phyloP scores from a whole-genome alignment of 2,113 vertebrate genomes.

The Etheostoma cragini region DNA sequence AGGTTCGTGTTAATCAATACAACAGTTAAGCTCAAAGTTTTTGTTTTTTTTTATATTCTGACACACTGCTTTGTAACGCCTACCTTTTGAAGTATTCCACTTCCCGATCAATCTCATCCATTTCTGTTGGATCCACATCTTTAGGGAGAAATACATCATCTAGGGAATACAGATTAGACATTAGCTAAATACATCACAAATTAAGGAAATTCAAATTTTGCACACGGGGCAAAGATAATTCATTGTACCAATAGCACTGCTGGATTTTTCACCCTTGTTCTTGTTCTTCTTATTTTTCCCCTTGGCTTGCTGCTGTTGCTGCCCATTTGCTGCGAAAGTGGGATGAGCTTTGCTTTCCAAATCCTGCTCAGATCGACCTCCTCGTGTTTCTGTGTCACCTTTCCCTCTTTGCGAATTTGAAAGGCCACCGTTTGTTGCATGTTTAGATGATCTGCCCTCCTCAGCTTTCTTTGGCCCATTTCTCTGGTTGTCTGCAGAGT shows the following conservation, averaged over 20 bases:
- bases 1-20: neutral
- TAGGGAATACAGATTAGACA: constrained; percentile 56
- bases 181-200: constrained; percentile 4
- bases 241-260: constrained; percentile 88
- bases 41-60: neutral
- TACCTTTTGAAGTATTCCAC: constrained; percentile 99
- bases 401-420: constrained; percentile 80
- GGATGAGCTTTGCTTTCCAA: constrained; percentile 69
- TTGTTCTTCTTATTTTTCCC: constrained; percentile 93
- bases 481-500: constrained; percentile 69
- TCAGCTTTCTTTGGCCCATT: constrained; percentile 77
- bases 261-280: constrained; percentile 92
- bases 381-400: constrained; percentile 78
- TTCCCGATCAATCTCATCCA: constrained; percentile 98
- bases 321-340: constrained; percentile 74
- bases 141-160: constrained; percentile 99
- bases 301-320: constrained; percentile 89
- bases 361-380: constrained; percentile 73
- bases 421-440: constrained; percentile 67
- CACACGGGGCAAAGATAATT: neutral
- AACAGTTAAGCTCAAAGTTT: neutral
- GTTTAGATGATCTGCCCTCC: constrained; percentile 75
- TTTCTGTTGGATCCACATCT: constrained; percentile 93
- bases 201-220: neutral
- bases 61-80: neutral